Base-by-base conservation (phyloP, 2,888 invertebrate species). In the Leptopilina syphax region DNA sequence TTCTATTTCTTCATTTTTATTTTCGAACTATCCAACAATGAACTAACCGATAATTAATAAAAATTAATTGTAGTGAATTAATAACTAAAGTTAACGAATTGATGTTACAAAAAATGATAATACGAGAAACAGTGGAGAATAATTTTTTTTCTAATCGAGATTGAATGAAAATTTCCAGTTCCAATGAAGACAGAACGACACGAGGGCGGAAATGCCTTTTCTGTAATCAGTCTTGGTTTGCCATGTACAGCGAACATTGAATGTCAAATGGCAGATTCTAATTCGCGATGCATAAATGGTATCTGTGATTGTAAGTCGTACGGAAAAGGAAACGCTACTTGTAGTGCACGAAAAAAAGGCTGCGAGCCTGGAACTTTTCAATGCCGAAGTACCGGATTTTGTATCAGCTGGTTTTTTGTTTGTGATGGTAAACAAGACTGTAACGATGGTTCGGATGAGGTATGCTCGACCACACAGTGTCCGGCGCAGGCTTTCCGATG, bases 381-480 rank as follows among this genome's bases (percentile, higher is more conserved):
- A 95, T 98, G 98, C 90, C 96, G 96, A 50, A 96, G 96, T 77
- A 95, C 96, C 77, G 98, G 98, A 1, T 94, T 95, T 13, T 98
- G 98, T 92, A 96, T 98, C 89, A 97, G 97, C 87, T 97, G 97
- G 97, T 97, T 97, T 93, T 97, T 97, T 92, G 96, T 98, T 5
- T 98, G 98, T 92, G 97, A 98, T 90, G 96, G 96, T 10, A 94
- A 96, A 84, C 94, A 95, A 83, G 97, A 98, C 90, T 98, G 98
- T 89, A 94, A 94, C 9, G 97, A 97, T 88, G 97, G 96, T 27
- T 97, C 97, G 0, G 98, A 98, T 90, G 98, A 98, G 92, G 95
- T 95, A 88, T 97, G 97, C 90, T 81, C 83, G n/a, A 83, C 82
- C 65, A 93, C 93, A 80, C 93, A 94, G 77, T 95, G 96, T 88